These are phyloP conservation scores for Glaucidium brasilianum DNA, from an alignment of 2,113 vertebrate genomes.

Conservation along the genomic window DNA sequence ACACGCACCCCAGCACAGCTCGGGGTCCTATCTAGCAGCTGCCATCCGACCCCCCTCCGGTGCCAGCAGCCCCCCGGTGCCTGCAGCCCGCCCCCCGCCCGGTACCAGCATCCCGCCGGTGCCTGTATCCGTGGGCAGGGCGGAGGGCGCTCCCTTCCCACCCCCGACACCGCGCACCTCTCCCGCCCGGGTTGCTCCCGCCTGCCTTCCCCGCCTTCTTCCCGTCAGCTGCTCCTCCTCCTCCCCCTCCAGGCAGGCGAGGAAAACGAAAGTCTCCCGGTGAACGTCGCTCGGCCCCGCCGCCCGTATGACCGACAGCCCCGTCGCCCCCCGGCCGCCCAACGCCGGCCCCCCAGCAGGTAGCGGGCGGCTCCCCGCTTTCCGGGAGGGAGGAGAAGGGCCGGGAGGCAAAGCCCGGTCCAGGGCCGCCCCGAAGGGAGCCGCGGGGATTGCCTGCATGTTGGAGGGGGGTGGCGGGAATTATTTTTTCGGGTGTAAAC, in stretches of 20 bases:
- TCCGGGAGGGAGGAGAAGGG: background rate
- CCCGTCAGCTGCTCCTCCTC: background rate
- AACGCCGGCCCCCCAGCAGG: background rate
- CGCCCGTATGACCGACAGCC: background rate
- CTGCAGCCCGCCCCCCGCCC: background rate
- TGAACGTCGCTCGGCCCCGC: fast-evolving
- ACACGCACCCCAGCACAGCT: background rate
- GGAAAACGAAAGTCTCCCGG: background rate
- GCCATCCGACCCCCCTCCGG: background rate
- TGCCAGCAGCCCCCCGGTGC: background rate
- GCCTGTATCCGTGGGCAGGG: background rate
- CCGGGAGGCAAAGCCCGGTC: background rate
- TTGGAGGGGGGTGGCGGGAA: background rate
- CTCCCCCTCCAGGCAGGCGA: background rate
- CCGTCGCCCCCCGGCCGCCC: background rate
- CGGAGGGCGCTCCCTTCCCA: too few species aligned
- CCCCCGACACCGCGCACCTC: too few species aligned
- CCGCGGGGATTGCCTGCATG: too few species aligned
- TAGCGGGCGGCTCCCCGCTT: background rate
- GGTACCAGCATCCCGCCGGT: background rate
- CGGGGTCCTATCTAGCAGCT: background rate
- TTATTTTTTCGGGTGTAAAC: background rate
- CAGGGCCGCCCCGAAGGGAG: background rate
- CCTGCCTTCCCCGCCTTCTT: background rate
- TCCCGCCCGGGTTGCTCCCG: background rate